These are phyloP conservation scores for Camponotus vicinus DNA, from an alignment of 1,140 invertebrate genomes.

Conservation along the genomic window DNA sequence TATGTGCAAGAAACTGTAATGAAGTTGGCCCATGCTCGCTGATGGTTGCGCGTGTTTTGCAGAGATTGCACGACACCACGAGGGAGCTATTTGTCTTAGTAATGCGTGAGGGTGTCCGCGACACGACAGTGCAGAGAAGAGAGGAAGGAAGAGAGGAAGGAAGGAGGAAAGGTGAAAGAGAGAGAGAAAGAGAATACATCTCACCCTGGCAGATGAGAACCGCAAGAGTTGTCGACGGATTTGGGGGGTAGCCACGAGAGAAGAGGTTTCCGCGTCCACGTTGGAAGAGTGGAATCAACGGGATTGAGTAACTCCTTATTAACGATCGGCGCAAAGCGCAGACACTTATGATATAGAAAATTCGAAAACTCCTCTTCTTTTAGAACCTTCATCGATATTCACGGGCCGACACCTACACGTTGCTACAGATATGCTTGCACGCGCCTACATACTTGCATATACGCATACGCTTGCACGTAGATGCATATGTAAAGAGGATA, in stretches of 20 bases:
- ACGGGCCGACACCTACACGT: neutral
- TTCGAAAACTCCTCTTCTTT: slow-evolving; percentile 27
- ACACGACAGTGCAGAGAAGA: slow-evolving; percentile 21
- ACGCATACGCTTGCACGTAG: neutral
- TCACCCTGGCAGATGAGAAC: slow-evolving; percentile 59
- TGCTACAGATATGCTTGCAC: slow-evolving; percentile 15
- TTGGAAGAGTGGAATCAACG: slow-evolving; percentile 48
- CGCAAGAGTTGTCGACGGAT: slow-evolving; percentile 61
- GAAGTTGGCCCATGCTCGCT: slow-evolving; percentile 29
- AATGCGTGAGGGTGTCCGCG: slow-evolving; percentile 72
- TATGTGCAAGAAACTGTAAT: slow-evolving; percentile 7
- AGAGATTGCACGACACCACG: slow-evolving; percentile 71
- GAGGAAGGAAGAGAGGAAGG: neutral
- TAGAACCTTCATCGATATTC: slow-evolving; percentile 18
- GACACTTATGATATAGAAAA: slow-evolving; percentile 63
- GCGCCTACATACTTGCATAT: neutral
- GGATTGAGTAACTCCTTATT: slow-evolving; percentile 69
- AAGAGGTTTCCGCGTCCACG: slow-evolving; percentile 57
- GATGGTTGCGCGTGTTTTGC: slow-evolving; percentile 62
- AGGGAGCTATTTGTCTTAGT: slow-evolving; percentile 76
- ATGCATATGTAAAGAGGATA: neutral
- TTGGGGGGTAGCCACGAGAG: slow-evolving; percentile 38
- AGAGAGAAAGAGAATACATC: slow-evolving; percentile 28
- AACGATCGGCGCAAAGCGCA: slow-evolving; percentile 61
- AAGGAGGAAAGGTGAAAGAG: neutral